These are phyloP conservation scores for Passer domesticus DNA, from an alignment of 2,113 vertebrate genomes.

Conservation along the genomic window DNA sequence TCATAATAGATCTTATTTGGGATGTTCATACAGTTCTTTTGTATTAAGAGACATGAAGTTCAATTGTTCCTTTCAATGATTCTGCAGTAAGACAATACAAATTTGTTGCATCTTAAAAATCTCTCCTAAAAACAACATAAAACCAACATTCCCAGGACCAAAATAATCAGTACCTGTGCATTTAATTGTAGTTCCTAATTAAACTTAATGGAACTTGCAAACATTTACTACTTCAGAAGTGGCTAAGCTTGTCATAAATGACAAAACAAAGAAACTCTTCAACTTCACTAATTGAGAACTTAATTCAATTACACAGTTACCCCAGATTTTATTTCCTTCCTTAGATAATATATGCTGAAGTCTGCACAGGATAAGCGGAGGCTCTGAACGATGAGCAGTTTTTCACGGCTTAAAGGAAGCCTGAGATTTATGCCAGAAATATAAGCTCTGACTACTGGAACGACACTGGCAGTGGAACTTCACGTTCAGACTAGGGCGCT, in stretches of 20 bases:
- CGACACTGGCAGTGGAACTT: not conserved
- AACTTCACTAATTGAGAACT: not conserved
- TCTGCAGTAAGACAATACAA: not conserved
- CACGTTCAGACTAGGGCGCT: not conserved
- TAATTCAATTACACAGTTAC: conserved; percentile 1
- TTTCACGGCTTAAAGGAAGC: not conserved
- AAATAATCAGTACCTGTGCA: not conserved
- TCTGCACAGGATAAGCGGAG: not conserved
- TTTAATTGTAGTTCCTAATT: not conserved
- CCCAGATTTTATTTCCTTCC: not conserved
- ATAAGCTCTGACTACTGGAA: not conserved
- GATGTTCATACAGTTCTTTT: not conserved
- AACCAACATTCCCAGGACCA: not conserved
- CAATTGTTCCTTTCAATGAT: not conserved
- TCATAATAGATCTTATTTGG: not conserved
- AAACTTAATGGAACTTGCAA: conserved; percentile 18
- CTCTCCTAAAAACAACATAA: not conserved
- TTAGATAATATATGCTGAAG: not conserved
- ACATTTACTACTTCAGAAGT: not conserved
- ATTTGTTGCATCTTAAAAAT: not conserved
- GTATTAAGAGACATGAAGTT: not conserved
- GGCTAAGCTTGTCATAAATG: not conserved
- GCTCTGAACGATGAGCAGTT: not conserved
- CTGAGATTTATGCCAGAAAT: not conserved
- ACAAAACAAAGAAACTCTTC: not conserved